phyloP scores from a whole-genome alignment of 2,113 vertebrate genomes.

The Romanogobio albipinnatus region DNA sequence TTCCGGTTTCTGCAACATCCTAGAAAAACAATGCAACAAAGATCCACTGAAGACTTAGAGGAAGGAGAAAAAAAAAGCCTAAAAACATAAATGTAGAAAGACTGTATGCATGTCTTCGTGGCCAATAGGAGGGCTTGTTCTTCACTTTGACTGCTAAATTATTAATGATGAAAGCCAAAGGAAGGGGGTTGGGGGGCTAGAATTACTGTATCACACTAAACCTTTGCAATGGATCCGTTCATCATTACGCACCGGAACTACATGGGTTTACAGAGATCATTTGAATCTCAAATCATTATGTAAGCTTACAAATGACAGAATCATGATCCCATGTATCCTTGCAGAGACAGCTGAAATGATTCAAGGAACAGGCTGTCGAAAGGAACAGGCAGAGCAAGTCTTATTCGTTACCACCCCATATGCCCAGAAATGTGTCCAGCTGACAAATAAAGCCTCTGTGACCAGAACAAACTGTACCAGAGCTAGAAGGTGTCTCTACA shows the following conservation, averaged over 20 bases:
- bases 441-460: not conserved
- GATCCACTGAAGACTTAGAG: not conserved
- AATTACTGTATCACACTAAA: conserved; percentile 63
- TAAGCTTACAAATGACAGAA: conserved; percentile 1
- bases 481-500: conserved; percentile 1
- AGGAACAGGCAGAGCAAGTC: conserved; percentile 8
- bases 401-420: conserved; percentile 15
- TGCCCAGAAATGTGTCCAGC: conserved; percentile 28
- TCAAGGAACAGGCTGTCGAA: conserved; percentile 14
- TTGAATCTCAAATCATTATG: conserved; percentile 11
- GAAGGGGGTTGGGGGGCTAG: conserved; percentile 23
- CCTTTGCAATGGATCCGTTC: conserved; percentile 55
- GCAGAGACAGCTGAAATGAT: conserved; percentile 16
- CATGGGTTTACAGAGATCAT: conserved; percentile 4
- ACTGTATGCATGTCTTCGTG: conserved; percentile 34
- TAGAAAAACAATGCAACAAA: conserved; percentile 52
- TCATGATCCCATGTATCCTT: conserved; percentile 10
- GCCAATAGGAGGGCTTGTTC: conserved; percentile 55
- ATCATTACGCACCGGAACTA: conserved; percentile 53
- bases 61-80: not conserved
- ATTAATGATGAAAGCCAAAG: conserved; percentile 63
- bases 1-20: not conserved
- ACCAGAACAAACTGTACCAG: conserved; percentile 11
- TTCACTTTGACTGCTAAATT: conserved; percentile 67
- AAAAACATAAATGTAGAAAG: conserved; percentile 29